phyloP scores from a whole-genome alignment of 2,797 vertebrate species.

The Sebastiscus tertius region DNA sequence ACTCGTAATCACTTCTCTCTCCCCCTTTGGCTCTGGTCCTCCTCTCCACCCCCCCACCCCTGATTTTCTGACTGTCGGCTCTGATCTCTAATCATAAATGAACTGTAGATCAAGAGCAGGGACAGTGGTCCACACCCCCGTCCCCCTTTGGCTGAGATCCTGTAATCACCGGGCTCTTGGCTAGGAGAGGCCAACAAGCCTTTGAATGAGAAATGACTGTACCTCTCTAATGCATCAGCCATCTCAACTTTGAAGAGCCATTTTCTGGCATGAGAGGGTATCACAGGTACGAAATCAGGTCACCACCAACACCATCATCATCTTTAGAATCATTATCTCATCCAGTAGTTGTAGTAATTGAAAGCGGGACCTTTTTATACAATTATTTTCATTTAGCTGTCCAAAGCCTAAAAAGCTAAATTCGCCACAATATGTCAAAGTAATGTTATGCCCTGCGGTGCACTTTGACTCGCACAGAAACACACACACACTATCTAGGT shows the following conservation, averaged over 20 bases:
- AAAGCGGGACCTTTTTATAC: conserved; percentile 50
- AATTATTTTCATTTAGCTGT: conserved; percentile 67
- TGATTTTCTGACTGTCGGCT: conserved; percentile 69
- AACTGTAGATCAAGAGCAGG: conserved; percentile 76
- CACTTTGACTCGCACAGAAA: conserved; percentile 45
- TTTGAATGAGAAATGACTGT: conserved; percentile 71
- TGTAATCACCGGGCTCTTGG: conserved; percentile 74
- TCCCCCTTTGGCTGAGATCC: conserved; percentile 59
- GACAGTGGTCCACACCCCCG: conserved; percentile 65
- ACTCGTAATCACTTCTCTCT: conserved; percentile 80
- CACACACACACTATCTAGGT: conserved; percentile 32
- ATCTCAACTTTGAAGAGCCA: conserved; percentile 71
- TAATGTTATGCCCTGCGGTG: conserved; percentile 25
- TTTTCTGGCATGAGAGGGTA: conserved; percentile 62
- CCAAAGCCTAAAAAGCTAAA: conserved; percentile 39
- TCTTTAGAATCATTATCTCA: conserved; percentile 59
- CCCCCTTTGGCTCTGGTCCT: conserved; percentile 68
- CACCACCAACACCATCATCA: conserved; percentile 45
- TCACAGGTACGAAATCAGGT: conserved; percentile 73
- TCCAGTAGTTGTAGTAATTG: conserved; percentile 18
- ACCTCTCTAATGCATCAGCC: conserved; percentile 72
- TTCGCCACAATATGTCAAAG: conserved; percentile 26
- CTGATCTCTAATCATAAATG: conserved; percentile 83
- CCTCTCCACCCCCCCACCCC: conserved; percentile 54
- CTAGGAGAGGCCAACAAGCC: conserved; percentile 69